phyloP scores from a whole-genome alignment of 2,113 vertebrate species.

The Cheirogaleus medius region DNA sequence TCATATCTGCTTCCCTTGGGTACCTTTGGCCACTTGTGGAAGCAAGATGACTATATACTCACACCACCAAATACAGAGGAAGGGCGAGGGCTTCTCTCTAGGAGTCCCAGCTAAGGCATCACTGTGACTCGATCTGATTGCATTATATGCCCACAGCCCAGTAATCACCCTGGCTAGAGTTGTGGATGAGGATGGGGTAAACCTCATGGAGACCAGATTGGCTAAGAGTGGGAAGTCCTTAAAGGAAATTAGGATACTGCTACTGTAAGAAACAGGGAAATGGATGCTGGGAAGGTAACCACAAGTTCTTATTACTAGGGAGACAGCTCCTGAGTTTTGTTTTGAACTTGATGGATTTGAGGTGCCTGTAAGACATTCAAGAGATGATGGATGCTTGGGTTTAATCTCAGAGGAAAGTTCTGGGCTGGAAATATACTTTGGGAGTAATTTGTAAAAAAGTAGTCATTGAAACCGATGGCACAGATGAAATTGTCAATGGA shows the following conservation, averaged over 20 bases:
- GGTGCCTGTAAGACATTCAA: neutral
- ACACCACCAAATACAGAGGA: neutral
- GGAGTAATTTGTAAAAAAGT: neutral
- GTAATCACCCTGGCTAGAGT: neutral
- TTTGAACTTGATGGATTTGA: neutral
- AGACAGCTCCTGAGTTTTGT: neutral
- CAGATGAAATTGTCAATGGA: neutral
- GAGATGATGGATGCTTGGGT: neutral
- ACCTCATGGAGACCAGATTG: neutral
- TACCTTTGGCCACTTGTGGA: neutral
- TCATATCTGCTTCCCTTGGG: neutral
- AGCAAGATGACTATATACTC: neutral
- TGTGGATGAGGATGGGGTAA: neutral
- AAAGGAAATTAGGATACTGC: neutral
- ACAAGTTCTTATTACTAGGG: neutral
- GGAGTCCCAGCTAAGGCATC: neutral
- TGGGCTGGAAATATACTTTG: neutral
- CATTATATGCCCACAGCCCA: neutral
- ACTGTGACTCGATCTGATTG: neutral
- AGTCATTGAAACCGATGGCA: neutral
- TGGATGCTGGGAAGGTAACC: neutral
- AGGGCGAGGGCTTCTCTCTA: neutral
- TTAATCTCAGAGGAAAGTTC: conserved; percentile 24
- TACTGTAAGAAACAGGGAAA: neutral
- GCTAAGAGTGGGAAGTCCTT: neutral